These are phyloP conservation scores for Caenorhabditis zanzibari DNA, from an alignment of 2,888 invertebrate species.

Conservation along the genomic window DNA sequence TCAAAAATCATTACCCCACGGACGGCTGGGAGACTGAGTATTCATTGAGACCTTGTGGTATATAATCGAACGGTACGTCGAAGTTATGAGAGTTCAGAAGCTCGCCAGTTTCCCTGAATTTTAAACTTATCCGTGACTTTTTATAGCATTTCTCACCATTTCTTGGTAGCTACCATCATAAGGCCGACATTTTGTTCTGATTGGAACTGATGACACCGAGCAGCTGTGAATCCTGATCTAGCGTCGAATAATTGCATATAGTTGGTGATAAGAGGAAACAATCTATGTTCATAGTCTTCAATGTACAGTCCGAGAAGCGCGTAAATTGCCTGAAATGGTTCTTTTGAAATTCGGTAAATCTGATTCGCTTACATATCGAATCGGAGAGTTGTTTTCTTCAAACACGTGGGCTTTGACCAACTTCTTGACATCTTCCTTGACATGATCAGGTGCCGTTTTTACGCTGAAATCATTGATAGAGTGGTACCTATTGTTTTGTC, in stretches of 20 bases:
- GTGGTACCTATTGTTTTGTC: too few relatives aligned
- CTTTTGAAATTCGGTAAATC: too few relatives aligned
- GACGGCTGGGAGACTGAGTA: not conserved
- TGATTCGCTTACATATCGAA: not conserved
- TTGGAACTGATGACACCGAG: not conserved
- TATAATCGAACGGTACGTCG: not conserved
- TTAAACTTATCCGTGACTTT: too few relatives aligned
- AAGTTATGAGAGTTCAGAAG: conserved; percentile 11
- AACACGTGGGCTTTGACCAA: not conserved
- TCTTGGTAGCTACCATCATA: conserved; percentile 19
- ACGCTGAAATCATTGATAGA: not conserved
- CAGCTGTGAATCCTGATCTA: conserved; percentile 13
- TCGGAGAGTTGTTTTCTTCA: not conserved
- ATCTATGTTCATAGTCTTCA: not conserved
- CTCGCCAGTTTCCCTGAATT: not conserved
- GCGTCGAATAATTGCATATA: conserved; percentile 25
- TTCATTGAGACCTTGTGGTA: not conserved
- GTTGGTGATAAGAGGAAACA: not conserved
- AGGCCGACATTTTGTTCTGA: conserved; percentile 9
- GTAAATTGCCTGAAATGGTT: not conserved
- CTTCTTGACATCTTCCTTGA: not conserved
- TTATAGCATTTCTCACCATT: not conserved
- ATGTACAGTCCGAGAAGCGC: not conserved
- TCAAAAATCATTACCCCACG: not conserved
- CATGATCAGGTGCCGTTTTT: not conserved